Evolutionary conservation across 2,888 invertebrate species (phyloP).

Genomic region (Parnassius smintheus): DNA sequence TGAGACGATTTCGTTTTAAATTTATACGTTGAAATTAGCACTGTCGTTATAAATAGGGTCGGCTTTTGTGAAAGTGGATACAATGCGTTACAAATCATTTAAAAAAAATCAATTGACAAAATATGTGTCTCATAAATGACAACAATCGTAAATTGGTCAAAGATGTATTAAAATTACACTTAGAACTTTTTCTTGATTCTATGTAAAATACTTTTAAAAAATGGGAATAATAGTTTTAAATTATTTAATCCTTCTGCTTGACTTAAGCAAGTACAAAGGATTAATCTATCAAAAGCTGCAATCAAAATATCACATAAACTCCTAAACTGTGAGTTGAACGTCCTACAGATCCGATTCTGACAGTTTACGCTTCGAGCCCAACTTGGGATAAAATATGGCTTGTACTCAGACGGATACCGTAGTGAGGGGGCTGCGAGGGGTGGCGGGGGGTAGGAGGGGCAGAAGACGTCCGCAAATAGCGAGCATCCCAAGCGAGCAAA

Average conservation of each 20-base stretch:
- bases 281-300: slow-evolving; percentile 20
- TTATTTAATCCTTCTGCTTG: too few relatives aligned
- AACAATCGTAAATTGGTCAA: too few relatives aligned
- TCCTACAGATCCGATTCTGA: slow-evolving; percentile 72
- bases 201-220: too few relatives aligned
- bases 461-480: slow-evolving; percentile 74
- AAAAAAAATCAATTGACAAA: too few relatives aligned
- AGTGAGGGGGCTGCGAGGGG: slow-evolving; percentile 45
- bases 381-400: slow-evolving; percentile 78
- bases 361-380: slow-evolving; percentile 75
- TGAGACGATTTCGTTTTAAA: slow-evolving; percentile 63
- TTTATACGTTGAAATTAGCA: slow-evolving; percentile 35
- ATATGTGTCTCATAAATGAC: too few relatives aligned
- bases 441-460: slow-evolving; percentile 31
- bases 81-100: not conserved
- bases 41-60: slow-evolving; percentile 1
- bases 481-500: slow-evolving; percentile 71
- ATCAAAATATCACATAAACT: slow-evolving; percentile 40
- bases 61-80: slow-evolving; percentile 6
- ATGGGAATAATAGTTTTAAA: too few relatives aligned
- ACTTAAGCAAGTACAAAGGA: slow-evolving; percentile 8
- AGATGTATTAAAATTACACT: too few relatives aligned
- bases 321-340: slow-evolving; percentile 72
- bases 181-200: too few relatives aligned
- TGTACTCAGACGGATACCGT: slow-evolving; percentile 73